Conservation (phyloP, 1,140 invertebrate genomes). For the Cylas formicarius region DNA sequence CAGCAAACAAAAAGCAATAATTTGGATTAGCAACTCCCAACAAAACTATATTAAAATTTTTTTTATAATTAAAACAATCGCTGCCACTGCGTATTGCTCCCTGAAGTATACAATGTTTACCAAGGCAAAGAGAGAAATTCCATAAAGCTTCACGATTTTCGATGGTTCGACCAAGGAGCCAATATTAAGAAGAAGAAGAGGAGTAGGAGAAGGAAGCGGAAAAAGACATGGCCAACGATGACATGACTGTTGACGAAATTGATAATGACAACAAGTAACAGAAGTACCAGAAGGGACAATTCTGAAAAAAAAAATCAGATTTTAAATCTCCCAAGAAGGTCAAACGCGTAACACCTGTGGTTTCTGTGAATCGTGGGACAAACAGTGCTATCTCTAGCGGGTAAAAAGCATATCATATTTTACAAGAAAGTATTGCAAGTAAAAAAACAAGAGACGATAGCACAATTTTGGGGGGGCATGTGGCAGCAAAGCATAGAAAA, state of each 20-base stretch:
- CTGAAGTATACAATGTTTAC: slow-evolving; percentile 10
- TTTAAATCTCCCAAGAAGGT: too few relatives aligned
- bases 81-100: slow-evolving; percentile 9
- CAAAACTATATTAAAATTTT: too few relatives aligned
- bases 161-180: slow-evolving; percentile 13
- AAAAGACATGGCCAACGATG: slow-evolving; percentile 6
- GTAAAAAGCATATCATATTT: too few relatives aligned
- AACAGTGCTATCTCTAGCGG: slow-evolving; percentile 5
- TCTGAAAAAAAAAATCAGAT: slow-evolving; percentile 7
- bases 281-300: slow-evolving; percentile 9
- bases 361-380: slow-evolving; percentile 4
- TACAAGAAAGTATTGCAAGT: too few relatives aligned
- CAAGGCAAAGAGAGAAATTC: slow-evolving; percentile 30
- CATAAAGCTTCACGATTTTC: slow-evolving; percentile 36
- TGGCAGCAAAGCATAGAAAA: slow-evolving; percentile 9
- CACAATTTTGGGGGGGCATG: slow-evolving; percentile 5
- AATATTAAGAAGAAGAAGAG: slow-evolving; percentile 4
- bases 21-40: too few relatives aligned
- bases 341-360: slow-evolving; percentile 4
- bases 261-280: too few relatives aligned
- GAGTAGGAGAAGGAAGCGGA: slow-evolving; percentile 7
- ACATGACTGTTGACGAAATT: too few relatives aligned
- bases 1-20: slow-evolving; percentile 7
- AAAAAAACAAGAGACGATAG: slow-evolving; percentile 11
- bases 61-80: too few relatives aligned